phyloP scores from a whole-genome alignment of 2,888 invertebrate species.

The Prenolepis imparis region DNA sequence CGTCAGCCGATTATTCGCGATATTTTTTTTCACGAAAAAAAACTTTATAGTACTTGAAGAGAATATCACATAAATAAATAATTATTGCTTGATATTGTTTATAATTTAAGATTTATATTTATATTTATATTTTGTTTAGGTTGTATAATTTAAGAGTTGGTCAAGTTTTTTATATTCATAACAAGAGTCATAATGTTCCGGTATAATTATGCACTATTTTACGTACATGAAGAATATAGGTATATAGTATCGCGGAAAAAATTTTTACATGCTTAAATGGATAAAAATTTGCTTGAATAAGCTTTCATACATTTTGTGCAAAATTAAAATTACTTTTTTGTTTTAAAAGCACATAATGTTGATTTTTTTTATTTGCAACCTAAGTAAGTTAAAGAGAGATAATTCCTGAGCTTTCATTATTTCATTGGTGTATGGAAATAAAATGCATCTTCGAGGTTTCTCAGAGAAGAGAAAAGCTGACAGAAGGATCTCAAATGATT shows the following conservation, averaged over 20 bases:
- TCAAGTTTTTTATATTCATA: not conserved
- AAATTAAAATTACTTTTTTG: conserved; percentile 14
- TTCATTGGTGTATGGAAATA: conserved; percentile 6
- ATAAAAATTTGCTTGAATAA: not conserved
- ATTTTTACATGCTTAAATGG: not conserved
- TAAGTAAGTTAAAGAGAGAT: not conserved
- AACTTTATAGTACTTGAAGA: not conserved
- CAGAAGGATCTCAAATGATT: conserved; percentile 28
- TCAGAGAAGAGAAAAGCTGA: not conserved
- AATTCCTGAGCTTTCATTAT: conserved; percentile 28
- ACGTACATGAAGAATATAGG: not conserved
- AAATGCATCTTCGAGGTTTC: not conserved
- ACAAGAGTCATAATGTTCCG: not conserved
- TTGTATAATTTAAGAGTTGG: not conserved
- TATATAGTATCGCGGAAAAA: not conserved
- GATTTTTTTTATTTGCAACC: not conserved
- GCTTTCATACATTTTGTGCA: not conserved
- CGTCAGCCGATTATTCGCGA: conserved; percentile 6
- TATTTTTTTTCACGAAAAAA: not conserved
- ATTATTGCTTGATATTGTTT: conserved; percentile 4
- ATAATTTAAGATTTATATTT: not conserved
- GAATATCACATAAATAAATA: not conserved
- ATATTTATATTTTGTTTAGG: too few relatives aligned
- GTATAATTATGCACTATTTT: not conserved
- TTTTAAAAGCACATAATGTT: not conserved